These are phyloP conservation scores for Spinus pinus DNA, from an alignment of 2,797 vertebrate genomes.

Conservation along the genomic window DNA sequence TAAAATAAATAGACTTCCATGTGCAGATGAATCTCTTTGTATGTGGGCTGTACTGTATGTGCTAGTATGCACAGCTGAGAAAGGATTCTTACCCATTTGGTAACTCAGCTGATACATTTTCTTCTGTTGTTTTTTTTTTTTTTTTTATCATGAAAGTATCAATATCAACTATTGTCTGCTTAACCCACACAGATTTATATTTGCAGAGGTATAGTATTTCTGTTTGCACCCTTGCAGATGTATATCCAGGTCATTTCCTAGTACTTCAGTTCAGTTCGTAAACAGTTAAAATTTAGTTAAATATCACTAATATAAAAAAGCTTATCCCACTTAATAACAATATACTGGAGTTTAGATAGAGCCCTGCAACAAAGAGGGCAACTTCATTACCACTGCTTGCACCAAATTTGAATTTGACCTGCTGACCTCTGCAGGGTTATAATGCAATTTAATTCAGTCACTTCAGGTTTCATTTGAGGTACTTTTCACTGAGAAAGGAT, in stretches of 20 bases:
- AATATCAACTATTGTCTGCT: background rate
- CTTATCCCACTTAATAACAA: background rate
- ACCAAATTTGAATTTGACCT: slow-evolving; percentile 39
- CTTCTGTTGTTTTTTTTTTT: background rate
- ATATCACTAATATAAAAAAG: background rate
- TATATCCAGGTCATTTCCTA: background rate
- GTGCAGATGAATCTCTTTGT: background rate
- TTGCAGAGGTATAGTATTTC: background rate
- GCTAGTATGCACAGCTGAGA: background rate
- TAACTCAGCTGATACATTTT: background rate
- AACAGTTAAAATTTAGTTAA: background rate
- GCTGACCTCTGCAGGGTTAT: background rate
- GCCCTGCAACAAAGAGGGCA: background rate
- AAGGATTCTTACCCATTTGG: background rate
- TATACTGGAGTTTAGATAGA: background rate
- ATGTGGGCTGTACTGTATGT: background rate
- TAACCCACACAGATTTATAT: background rate
- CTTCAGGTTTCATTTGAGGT: slow-evolving; percentile 14
- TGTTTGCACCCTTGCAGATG: background rate
- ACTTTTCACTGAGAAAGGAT: background rate
- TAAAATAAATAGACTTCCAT: background rate
- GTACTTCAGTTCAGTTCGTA: background rate
- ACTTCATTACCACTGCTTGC: slow-evolving; percentile 36
- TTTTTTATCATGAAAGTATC: background rate
- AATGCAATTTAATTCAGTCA: slow-evolving; percentile 41